Conservation (phyloP, 1,140 invertebrate species). For the Drosophila malerkotliana region DNA sequence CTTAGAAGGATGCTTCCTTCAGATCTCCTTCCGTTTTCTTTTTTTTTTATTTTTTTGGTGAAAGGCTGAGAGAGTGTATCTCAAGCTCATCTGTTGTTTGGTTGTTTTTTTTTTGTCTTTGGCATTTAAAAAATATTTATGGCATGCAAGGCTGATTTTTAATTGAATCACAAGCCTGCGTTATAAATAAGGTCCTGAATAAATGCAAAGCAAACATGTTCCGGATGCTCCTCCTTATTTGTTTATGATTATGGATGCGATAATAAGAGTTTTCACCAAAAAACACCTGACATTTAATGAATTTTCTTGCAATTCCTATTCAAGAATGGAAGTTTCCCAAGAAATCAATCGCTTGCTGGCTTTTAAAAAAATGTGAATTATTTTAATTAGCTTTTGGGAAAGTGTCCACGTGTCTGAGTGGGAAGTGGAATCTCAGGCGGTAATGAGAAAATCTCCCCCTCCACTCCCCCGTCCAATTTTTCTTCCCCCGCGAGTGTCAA, state of each 20-base stretch:
- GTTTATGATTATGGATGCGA: constrained; percentile 29
- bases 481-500: constrained; percentile 19
- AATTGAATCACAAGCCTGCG: constrained; percentile 44
- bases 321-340: no score
- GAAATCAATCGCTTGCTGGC: constrained; percentile 35
- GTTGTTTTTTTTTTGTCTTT: constrained; percentile 23
- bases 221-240: constrained; percentile 24
- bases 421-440: constrained; percentile 3
- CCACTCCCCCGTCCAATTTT: no score
- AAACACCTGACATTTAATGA: background rate
- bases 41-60: constrained; percentile 27
- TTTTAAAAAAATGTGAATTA: constrained; percentile 12
- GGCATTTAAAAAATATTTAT: constrained; percentile 47
- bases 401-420: constrained; percentile 41
- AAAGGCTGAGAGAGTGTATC: constrained; percentile 1
- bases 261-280: background rate
- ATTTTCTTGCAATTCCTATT: background rate
- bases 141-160: constrained; percentile 43
- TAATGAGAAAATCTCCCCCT: constrained; percentile 38
- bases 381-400: constrained; percentile 47
- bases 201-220: constrained; percentile 23
- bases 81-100: constrained; percentile 15
- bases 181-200: constrained; percentile 11
- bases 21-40: constrained; percentile 1
- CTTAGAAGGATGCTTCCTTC: constrained; percentile 46